Base-by-base conservation (phyloP, 2,113 vertebrate species). In the Sarotherodon lohbergeri region DNA sequence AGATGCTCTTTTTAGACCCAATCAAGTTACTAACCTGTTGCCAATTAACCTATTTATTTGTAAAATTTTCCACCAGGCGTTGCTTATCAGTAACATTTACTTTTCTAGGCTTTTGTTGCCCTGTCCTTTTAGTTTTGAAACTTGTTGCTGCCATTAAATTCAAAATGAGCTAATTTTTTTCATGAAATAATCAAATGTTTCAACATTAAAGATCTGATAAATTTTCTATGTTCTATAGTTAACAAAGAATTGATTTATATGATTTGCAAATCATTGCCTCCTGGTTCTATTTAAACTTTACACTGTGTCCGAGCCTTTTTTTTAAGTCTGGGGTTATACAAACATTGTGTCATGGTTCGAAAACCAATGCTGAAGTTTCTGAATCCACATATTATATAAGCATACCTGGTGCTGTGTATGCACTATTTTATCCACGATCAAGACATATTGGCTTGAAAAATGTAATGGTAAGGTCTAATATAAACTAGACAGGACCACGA, bases 21-120 rank as follows among this genome's bases (percentile, higher is more conserved):
- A 9, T 43, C 63, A 71, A 3, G 63, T 71, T 71, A 71, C 66
- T 16, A 24, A 71, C 39, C n/a, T 73, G 39, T 4, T 46, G 22
- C 66, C 39, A 73, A 6, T 73, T 46, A 73, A 73, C 8, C 39
- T 73, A 71, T 27, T 46, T 73, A 46, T 27, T 46, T 71, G 22
- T 22, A 71, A 71, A 43, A 43, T 71, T 24, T 43, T 43, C 66
- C 39, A 16, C n/a, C 36, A 71, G 66, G 12, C 7, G 1, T 8
- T 43, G n/a, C 39, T 16, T 24, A 24, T 43, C 7, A 71, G 39
- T 43, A 43, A 41, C 66, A 41, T 22, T 43, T 71, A 2, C n/a
- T 71, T 66, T 39, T 71, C 36, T 14, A 16, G 36, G 4, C 36
- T 16, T 71, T 71, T 43, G n/a, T 24, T 71, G 1, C 12, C 39